Base-by-base conservation (phyloP, 1,140 invertebrate species). In the Sipha flava region DNA sequence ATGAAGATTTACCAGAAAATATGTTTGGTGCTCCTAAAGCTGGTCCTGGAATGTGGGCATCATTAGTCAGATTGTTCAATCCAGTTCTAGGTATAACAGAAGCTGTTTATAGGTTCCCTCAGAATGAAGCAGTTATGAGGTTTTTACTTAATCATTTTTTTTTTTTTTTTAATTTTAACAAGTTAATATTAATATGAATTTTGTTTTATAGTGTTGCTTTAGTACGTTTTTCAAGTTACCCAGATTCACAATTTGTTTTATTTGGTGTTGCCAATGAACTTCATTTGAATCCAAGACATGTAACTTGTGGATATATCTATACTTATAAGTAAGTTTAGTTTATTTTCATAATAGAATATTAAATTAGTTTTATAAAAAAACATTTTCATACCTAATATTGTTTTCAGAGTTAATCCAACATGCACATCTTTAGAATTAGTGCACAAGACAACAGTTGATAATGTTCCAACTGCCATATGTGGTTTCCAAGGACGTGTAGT, bases 11-110 rank as follows among this genome's bases (percentile, higher is more conserved):
- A 0, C 96, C 97, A 34, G 96, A 98, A 86, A 91, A 90, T 83
- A 88, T 94, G 12, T 99, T 99, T 86, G 96, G 97, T 0, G 93
- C 97, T 1, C 96, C 98, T 0, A 98, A 98, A 86, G 97, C 97
- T 26, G 97, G 97, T 0, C 88, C 91, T 82, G 97, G 96, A 5
- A 93, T 98, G 88, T 99, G 98, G 98, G 98, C 98, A 0, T 99
- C 98, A 0, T 88, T 95, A 31, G 91, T 99, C 40, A 89, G 95
- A 64, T 91, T 99, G 47, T 91, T 99, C 82, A 94, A 97, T 84
- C 95, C 97, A 40, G 93, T 93, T 52, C 90, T 91, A 80, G 92
- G 96, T 81, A 92, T 90, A 12, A 95, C 94, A 0, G 87, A 95
- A 64, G 91, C 94, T 83, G 89, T 91, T 80, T 87, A 97, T 75